A percentile compares a stretch with the other conserved stretches of the same genome.
phyloP scores from a whole-genome alignment of 2,888 invertebrate genomes.

The Gandaritis pyraliata region DNA sequence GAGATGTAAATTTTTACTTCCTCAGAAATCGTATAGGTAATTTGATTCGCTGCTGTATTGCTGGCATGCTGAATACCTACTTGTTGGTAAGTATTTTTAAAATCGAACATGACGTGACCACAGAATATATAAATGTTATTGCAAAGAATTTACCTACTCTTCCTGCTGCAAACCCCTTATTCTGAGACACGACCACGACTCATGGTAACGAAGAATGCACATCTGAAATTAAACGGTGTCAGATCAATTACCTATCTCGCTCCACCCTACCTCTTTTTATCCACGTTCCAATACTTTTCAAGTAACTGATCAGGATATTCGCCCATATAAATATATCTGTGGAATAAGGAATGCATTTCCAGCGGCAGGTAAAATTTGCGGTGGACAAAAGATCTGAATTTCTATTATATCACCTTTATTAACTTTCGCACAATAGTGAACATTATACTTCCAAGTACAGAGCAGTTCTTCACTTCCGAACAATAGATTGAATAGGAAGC shows the following conservation, averaged over 20 bases:
- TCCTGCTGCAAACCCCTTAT: not conserved
- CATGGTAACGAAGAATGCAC: not conserved
- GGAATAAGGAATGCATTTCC: constrained; percentile 69
- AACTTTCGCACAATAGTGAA: constrained; percentile 78
- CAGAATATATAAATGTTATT: too few species aligned
- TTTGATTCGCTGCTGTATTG: constrained; percentile 26
- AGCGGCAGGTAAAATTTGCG: constrained; percentile 75
- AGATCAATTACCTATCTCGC: constrained; percentile 75
- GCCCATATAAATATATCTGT: constrained; percentile 55
- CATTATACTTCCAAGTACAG: constrained; percentile 81
- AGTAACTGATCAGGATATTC: constrained; percentile 57
- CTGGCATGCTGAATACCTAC: constrained; percentile 9
- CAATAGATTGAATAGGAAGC: constrained; percentile 79
- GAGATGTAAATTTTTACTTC: constrained; percentile 38
- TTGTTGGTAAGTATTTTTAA: not conserved
- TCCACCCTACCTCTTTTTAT: constrained; percentile 61
- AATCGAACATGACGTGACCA: too few species aligned
- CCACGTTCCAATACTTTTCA: constrained; percentile 60
- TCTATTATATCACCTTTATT: constrained; percentile 80
- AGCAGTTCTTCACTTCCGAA: constrained; percentile 82
- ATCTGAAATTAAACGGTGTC: constrained; percentile 36
- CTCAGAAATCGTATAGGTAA: constrained; percentile 28
- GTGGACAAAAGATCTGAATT: constrained; percentile 72
- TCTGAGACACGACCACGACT: too few species aligned
- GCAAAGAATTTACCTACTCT: not conserved